These are phyloP conservation scores for Sebastes schlegelii DNA, from an alignment of 2,113 vertebrate genomes.

Conservation along the genomic window DNA sequence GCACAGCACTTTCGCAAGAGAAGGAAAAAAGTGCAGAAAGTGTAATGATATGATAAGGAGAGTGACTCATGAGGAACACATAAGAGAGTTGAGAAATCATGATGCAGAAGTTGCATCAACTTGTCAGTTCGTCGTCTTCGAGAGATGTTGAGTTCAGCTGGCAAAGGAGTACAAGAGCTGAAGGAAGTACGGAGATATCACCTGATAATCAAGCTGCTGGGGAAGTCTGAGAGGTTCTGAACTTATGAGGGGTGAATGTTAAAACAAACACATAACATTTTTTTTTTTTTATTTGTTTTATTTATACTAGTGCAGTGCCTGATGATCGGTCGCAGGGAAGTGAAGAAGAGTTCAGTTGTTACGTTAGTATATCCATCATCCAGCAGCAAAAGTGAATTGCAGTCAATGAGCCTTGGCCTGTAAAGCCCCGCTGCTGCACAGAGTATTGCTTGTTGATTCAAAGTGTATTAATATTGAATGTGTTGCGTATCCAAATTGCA, in stretches of 20 bases:
- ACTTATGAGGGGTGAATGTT: not conserved
- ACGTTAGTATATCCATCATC: too few species aligned
- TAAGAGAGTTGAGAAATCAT: conserved; percentile 26
- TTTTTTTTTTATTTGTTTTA: not conserved
- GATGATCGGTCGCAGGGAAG: not conserved
- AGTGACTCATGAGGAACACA: conserved; percentile 1
- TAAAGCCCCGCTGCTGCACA: not conserved
- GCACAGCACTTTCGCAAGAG: conserved; percentile 3
- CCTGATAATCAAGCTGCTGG: conserved; percentile 8
- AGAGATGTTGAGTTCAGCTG: conserved; percentile 13
- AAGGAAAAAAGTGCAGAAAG: conserved; percentile 16
- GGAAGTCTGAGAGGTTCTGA: not conserved
- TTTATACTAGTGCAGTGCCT: not conserved
- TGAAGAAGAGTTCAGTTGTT: not conserved
- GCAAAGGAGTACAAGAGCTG: not conserved
- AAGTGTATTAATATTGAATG: not conserved
- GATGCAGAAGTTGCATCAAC: conserved; percentile 38
- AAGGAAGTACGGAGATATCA: not conserved
- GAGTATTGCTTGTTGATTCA: not conserved
- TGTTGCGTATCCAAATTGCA: not conserved
- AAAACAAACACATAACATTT: not conserved
- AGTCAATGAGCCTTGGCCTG: not conserved
- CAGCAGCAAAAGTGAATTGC: too few species aligned
- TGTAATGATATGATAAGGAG: not conserved
- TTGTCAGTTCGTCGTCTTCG: not conserved